Percentiles rank a stretch among this genome's conserved stretches.
These are phyloP conservation scores for Vanessa tameamea DNA, from an alignment of 1,140 invertebrate genomes.

Conservation along the genomic window DNA sequence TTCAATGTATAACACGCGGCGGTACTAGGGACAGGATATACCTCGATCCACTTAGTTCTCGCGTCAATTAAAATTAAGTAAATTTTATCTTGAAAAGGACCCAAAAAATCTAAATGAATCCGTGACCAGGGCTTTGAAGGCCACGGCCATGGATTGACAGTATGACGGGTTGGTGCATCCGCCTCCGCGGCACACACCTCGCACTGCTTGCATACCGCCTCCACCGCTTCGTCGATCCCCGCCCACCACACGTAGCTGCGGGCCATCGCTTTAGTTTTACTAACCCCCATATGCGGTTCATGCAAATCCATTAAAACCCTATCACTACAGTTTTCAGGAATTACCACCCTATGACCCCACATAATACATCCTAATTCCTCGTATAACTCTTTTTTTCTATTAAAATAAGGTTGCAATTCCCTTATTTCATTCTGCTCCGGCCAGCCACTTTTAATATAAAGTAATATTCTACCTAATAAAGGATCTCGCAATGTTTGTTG, in stretches of 20 bases:
- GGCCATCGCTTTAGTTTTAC: conserved; percentile 52
- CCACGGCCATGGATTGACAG: too few relatives aligned
- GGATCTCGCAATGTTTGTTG: conserved; percentile 19
- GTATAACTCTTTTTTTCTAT: conserved; percentile 36
- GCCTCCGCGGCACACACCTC: conserved; percentile 10
- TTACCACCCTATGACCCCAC: conserved; percentile 31
- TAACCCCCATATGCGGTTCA: conserved; percentile 57
- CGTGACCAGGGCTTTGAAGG: too few relatives aligned
- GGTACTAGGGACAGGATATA: neutral
- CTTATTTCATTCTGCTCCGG: conserved; percentile 16
- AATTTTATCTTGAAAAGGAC: too few relatives aligned
- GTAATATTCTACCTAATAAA: neutral
- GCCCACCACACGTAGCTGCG: conserved; percentile 75
- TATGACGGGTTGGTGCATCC: neutral
- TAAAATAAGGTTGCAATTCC: too few relatives aligned
- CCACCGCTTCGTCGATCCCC: conserved; percentile 52
- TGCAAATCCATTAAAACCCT: conserved; percentile 30
- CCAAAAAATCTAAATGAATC: too few relatives aligned
- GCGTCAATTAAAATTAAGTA: conserved; percentile 3
- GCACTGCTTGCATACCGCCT: conserved; percentile 8
- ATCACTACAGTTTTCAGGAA: conserved; percentile 28
- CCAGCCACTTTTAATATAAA: conserved; percentile 35
- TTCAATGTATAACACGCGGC: neutral
- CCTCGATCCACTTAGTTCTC: conserved; percentile 4
- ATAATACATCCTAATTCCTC: conserved; percentile 35